Evolutionary conservation across 1,140 invertebrate genomes (phyloP).

Genomic region (Bombus confusus): DNA sequence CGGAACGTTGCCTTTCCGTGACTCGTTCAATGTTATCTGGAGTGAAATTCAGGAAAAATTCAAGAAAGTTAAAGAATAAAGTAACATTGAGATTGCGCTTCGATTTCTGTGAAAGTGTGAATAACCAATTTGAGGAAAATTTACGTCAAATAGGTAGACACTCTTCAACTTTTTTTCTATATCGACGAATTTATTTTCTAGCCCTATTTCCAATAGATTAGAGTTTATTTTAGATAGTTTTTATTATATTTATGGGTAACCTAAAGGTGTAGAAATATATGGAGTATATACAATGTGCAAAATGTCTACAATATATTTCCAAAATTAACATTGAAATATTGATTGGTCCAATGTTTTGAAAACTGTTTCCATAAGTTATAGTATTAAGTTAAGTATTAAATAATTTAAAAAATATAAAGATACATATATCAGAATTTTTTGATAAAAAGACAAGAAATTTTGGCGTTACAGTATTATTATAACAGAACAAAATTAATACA

Average conservation of each 20-base stretch:
- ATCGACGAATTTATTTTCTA: neutral
- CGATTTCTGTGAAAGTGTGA: neutral
- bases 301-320: too few relatives aligned
- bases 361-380: too few relatives aligned
- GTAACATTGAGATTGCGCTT: neutral
- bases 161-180: neutral
- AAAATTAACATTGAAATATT: too few relatives aligned
- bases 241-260: neutral
- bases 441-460: too few relatives aligned
- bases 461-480: too few relatives aligned
- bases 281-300: too few relatives aligned
- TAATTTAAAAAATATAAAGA: too few relatives aligned
- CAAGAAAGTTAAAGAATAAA: neutral
- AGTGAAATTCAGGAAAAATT: neutral
- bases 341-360: too few relatives aligned
- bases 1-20: neutral
- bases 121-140: neutral
- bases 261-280: neutral
- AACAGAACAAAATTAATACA: too few relatives aligned
- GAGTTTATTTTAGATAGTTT: neutral
- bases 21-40: neutral
- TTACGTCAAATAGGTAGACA: neutral
- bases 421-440: too few relatives aligned
- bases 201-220: too few relatives aligned
- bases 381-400: too few relatives aligned